Base-by-base conservation (phyloP, 1,140 invertebrate species). In the Papilio machaon region DNA sequence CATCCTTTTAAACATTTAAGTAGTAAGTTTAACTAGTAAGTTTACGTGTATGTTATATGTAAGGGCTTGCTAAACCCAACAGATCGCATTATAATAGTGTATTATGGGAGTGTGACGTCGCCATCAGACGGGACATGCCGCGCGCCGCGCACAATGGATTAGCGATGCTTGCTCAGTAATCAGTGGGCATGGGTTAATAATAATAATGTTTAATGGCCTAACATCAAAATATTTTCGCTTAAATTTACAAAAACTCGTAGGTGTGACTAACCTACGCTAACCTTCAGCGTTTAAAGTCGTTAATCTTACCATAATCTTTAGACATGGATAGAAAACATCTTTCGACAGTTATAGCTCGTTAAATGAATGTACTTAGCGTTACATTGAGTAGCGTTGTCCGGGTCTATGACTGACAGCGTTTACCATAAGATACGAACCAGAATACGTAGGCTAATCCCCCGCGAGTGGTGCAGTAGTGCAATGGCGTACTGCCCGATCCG, bases 381-480 rank as follows among this genome's bases (percentile, higher is more conserved):
- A 23, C 17, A 74, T 74, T 23, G 19, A 19, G 38, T 74, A 10
- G 0, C 35, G 70, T 23, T 47, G 73, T 43, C 73, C 43, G 15
- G 4, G 30, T 30, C 5, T 11, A 47, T 74, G 38, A 74, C 47
- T 74, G 73, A 43, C 9, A 38, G 73, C 38, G 15, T 46, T 74
- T 23, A 74, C n/a, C 38, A 10, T 1, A 11, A 47, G 73, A 74
- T 43, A 74, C 6, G 17, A 74, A 74, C 73, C 73, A 74, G 73
- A 74, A 9, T 38, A 15, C 67, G 11, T 23, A 19, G n/a, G 35
- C 6, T 74, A 47, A 74, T 74, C 73, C n/a, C 35, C 8, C 73
- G 17, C 64, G 60, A 70, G 73, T 47, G 70, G 70, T n/a, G 70
- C 70, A 73, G 70, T 38, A 30, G 35, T 73, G 15, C 70, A 73